phyloP scores from a whole-genome alignment of 2,888 invertebrate species.

The Gymnocheta viridis region DNA sequence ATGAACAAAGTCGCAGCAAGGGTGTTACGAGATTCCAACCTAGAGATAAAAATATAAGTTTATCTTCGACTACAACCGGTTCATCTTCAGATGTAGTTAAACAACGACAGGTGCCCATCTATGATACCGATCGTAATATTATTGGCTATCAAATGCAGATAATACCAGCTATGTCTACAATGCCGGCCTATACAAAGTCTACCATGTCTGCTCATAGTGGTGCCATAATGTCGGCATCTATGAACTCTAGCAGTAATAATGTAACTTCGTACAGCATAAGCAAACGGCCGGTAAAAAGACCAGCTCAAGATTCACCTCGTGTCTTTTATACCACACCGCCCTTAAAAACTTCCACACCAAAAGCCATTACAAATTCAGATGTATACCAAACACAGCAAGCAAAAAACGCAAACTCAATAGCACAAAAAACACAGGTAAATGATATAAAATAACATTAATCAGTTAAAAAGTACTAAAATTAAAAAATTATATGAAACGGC shows the following conservation, averaged over 20 bases:
- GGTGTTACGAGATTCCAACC: slow-evolving; percentile 44
- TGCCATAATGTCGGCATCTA: slow-evolving; percentile 64
- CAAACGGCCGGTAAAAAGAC: slow-evolving; percentile 53
- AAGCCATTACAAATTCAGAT: slow-evolving; percentile 47
- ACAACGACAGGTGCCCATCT: slow-evolving; percentile 68
- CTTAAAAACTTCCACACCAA: slow-evolving; percentile 70
- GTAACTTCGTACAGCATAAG: slow-evolving; percentile 1
- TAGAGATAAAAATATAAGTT: slow-evolving; percentile 16
- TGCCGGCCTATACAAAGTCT: slow-evolving; percentile 62
- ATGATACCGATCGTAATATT: slow-evolving; percentile 71
- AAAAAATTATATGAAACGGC: background rate
- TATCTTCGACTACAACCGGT: background rate
- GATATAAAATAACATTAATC: background rate
- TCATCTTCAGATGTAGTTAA: slow-evolving; percentile 19
- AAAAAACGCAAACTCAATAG: slow-evolving; percentile 32
- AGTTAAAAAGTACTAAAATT: background rate
- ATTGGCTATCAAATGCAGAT: slow-evolving; percentile 71
- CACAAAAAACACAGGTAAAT: slow-evolving; percentile 67
- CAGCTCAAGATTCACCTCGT: slow-evolving; percentile 71
- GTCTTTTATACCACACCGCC: slow-evolving; percentile 72
- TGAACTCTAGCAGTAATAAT: slow-evolving; percentile 31
- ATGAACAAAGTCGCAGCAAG: slow-evolving; percentile 8
- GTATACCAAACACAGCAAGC: slow-evolving; percentile 3
- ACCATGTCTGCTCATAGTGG: slow-evolving; percentile 60
- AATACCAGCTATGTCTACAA: slow-evolving; percentile 17